Percentiles rank a stretch among this genome's conserved stretches.
phyloP scores from a whole-genome alignment of 1,140 invertebrate species.

The Charaxes varanes region DNA sequence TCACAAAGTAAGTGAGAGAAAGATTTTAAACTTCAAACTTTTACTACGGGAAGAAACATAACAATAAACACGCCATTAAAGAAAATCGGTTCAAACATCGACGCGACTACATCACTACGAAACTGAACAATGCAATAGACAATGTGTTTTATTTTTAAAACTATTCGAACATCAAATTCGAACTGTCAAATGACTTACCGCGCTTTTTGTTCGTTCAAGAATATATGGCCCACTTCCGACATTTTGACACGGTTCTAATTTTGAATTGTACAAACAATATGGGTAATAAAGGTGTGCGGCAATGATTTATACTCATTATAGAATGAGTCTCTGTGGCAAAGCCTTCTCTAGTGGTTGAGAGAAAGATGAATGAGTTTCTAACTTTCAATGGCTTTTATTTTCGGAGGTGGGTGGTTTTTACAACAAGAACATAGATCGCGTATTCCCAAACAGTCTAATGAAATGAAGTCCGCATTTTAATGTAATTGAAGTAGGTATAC shows the following conservation, averaged over 20 bases:
- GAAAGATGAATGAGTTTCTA: constrained; percentile 2
- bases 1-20: no score
- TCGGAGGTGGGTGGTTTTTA: background rate
- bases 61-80: constrained; percentile 2
- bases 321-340: no score
- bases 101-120: constrained; percentile 12
- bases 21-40: background rate
- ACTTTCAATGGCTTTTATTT: background rate
- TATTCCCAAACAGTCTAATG: no score
- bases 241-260: constrained; percentile 22
- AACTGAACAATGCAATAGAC: constrained; percentile 7
- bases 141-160: constrained; percentile 24
- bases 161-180: constrained; percentile 20
- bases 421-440: background rate
- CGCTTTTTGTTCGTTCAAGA: constrained; percentile 28
- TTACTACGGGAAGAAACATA: background rate
- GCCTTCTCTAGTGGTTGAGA: background rate
- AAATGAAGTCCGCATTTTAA: no score
- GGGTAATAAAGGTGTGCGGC: background rate
- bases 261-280: constrained; percentile 6
- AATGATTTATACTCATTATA: background rate
- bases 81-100: constrained; percentile 5
- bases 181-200: constrained; percentile 22
- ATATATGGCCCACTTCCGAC: constrained; percentile 37
- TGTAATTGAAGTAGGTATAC: no score